Evolutionary conservation across 2,888 invertebrate species (phyloP), one percentile per base, ranked within the genome.

Genomic region (Pteria penguin): DNA sequence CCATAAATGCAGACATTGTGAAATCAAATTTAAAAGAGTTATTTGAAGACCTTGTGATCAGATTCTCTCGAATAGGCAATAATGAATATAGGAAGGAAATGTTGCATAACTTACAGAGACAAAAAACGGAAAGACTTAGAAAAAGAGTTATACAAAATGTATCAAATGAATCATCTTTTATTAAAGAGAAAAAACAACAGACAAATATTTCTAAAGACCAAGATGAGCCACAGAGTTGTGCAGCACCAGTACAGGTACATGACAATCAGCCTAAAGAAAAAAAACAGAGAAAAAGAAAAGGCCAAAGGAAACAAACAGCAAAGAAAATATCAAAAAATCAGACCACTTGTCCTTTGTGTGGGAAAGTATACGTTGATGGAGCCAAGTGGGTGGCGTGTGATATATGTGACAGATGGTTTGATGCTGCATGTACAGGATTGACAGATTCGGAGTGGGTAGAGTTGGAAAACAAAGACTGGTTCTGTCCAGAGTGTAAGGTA

Each of bases 371-470:
- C 36, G 11, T 36, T 61, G 61, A 70, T 52, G 62, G 54, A 24
- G 31, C 61, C 2, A 60, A 62, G 8, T 72, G 63, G 72, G 32
- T 72, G 24, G 18, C 36, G 2, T 71, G 70, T 62, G 62, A 71
- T 45, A n/a, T 62, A 18, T 72, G 57, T 54, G 72, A 72, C 52
- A 5, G 18, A 55, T 72, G 62, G 70, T 71, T 29, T 62, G 33
- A 72, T 32, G 22, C 22, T 24, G 8, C 29, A 11, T 71, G 72
- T 63, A 18, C 33, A 1, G 63, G 4, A 33, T 14, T 63, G n/a
- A 63, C 33, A 22, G 36, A 63, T 63, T 26, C 26, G 26, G 32
- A 63, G 36, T 63, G 63, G 36, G 14, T 11, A 14, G 14, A 36
- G 45, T 14, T 36, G 24, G 36, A 33, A 11, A 36, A 63, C 11